A percentile compares a stretch with the other conserved stretches of the same genome.
Evolutionary conservation across 2,113 vertebrate genomes (phyloP).

Genomic region (human): GRCh38 chr2:69562001-69562500

Average conservation of each 20-base stretch:
- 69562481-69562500: neutral
- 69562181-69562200: neutral
- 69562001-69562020: slow-evolving; percentile 17
- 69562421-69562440: neutral
- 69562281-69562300: neutral
- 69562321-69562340: neutral
- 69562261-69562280: neutral
- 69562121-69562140: neutral
- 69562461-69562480: neutral
- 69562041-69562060: neutral
- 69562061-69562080: neutral
- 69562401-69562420: neutral
- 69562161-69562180: neutral
- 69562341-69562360: neutral
- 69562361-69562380: slow-evolving; percentile 21
- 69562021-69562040: neutral
- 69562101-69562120: neutral
- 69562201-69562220: neutral
- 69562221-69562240: neutral
- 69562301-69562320: slow-evolving; percentile 34
- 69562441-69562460: neutral
- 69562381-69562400: neutral
- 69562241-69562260: neutral
- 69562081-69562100: neutral
- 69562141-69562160: neutral